Percentiles rank a stretch among this genome's conserved stretches.
Evolutionary conservation across 2,113 vertebrate genomes (phyloP).

Genomic region (Plotosus lineatus): DNA sequence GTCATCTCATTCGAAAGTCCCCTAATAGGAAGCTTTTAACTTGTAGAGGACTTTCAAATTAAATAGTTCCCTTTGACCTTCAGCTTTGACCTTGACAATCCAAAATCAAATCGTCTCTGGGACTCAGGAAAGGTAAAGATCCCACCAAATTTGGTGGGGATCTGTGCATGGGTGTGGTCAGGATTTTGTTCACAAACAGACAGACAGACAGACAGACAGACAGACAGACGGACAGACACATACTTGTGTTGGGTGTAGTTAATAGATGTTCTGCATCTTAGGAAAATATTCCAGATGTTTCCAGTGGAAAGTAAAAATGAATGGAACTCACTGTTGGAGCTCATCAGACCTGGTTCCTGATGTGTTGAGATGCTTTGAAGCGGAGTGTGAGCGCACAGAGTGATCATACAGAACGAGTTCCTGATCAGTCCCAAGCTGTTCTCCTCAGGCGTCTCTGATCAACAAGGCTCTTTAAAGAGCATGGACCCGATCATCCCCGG

Average conservation of each 20-base stretch:
- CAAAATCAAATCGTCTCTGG: too few relatives aligned
- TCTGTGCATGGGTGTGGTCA: too few relatives aligned
- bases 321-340: not conserved
- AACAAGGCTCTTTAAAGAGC: not conserved
- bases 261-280: too few relatives aligned
- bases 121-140: too few relatives aligned
- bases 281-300: not conserved
- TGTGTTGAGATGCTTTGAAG: not conserved
- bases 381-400: not conserved
- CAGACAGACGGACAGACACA: not conserved
- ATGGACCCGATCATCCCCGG: not conserved
- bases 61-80: too few relatives aligned
- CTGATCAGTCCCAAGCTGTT: not conserved
- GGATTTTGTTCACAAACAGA: too few relatives aligned
- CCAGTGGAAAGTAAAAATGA: not conserved
- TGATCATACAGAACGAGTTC: not conserved
- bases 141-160: too few relatives aligned
- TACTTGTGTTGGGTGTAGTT: too few relatives aligned
- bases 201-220: not conserved
- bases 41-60: too few relatives aligned
- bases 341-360: not conserved
- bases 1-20: too few relatives aligned
- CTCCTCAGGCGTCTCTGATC: not conserved
- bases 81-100: too few relatives aligned
- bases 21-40: too few relatives aligned